phyloP scores from a whole-genome alignment of 2,113 vertebrate species.

The Lagopus leucura region DNA sequence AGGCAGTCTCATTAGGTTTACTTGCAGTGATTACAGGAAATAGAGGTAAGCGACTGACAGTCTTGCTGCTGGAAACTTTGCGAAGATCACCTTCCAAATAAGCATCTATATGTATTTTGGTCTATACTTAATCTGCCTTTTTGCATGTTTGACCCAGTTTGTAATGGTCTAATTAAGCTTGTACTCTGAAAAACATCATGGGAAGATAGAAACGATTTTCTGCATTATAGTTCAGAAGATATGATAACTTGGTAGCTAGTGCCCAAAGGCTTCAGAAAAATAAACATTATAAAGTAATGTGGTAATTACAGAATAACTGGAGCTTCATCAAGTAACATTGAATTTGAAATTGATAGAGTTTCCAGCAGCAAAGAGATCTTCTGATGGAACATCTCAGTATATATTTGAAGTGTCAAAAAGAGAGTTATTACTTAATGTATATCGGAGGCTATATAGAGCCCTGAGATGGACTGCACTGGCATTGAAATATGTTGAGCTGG shows the following conservation, averaged over 20 bases:
- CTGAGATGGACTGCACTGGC: not conserved
- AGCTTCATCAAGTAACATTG: not conserved
- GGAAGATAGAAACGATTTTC: not conserved
- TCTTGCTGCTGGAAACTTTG: not conserved
- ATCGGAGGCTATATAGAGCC: not conserved
- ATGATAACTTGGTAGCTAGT: not conserved
- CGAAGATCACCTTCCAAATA: not conserved
- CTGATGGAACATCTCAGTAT: not conserved
- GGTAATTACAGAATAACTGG: not conserved
- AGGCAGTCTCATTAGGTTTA: not conserved
- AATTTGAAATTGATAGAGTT: not conserved
- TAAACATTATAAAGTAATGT: not conserved
- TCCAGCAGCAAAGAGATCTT: not conserved
- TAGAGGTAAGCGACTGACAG: not conserved
- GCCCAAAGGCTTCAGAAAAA: not conserved
- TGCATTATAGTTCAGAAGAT: not conserved
- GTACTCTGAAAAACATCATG: not conserved
- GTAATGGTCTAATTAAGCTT: not conserved
- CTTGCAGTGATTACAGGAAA: not conserved
- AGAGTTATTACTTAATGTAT: not conserved
- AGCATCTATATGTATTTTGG: not conserved
- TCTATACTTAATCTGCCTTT: not conserved
- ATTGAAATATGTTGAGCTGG: not conserved
- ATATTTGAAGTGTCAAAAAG: not conserved
- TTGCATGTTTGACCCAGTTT: not conserved